Conservation (phyloP, 2,113 vertebrate species). For the Calidris pugnax region DNA sequence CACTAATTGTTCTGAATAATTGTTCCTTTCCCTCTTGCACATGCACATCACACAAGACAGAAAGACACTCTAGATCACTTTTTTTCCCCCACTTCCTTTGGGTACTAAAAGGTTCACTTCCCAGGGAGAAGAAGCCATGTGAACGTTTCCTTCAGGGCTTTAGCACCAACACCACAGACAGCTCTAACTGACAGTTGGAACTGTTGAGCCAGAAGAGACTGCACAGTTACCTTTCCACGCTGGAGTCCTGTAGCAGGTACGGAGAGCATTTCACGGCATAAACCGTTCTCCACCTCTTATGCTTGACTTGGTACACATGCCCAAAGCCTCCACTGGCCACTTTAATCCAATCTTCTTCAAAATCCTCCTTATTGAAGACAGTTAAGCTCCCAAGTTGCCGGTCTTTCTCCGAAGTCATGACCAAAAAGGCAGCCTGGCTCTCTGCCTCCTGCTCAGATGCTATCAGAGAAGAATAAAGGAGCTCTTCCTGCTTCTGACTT, state of each 20-base stretch:
- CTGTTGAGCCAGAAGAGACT: background rate
- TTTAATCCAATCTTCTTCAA: constrained; percentile 81
- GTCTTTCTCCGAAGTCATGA: background rate
- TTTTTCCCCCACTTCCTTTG: background rate
- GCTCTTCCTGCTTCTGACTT: background rate
- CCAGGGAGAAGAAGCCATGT: background rate
- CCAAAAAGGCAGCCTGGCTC: background rate
- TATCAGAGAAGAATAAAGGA: background rate
- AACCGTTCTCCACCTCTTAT: constrained; percentile 77
- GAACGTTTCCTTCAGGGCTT: background rate
- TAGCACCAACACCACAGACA: accelerated
- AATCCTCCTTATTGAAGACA: constrained; percentile 80
- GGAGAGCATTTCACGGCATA: constrained; percentile 79
- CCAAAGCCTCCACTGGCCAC: constrained; percentile 80
- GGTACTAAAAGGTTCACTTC: background rate
- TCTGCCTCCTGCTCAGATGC: background rate
- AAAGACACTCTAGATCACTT: background rate
- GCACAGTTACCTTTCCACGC: constrained; percentile 70
- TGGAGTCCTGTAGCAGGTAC: constrained; percentile 42
- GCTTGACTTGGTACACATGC: constrained; percentile 82
- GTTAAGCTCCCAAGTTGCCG: constrained; percentile 3
- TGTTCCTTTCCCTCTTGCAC: background rate
- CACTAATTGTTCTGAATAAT: accelerated
- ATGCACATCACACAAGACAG: background rate
- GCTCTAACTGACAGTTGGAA: accelerated